A percentile compares a stretch with the other conserved stretches of the same genome.
Conservation (phyloP, 2,797 vertebrate species). For the Tachyglossus aculeatus region DNA sequence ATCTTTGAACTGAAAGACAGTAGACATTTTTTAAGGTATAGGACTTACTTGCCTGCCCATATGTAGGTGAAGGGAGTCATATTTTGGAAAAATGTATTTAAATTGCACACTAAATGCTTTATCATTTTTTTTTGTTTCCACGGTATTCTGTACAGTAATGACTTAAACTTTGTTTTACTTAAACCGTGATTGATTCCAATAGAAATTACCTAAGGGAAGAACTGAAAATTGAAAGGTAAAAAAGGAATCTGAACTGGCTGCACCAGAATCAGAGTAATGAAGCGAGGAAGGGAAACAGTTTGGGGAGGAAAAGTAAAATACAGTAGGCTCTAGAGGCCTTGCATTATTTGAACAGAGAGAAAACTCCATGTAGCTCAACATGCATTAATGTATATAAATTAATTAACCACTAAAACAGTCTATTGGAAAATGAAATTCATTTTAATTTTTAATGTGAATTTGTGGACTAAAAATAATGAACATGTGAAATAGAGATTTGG, state of each 20-base stretch:
- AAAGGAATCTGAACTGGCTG: neutral
- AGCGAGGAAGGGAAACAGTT: neutral
- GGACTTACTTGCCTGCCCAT: too few relatives aligned
- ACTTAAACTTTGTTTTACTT: too few relatives aligned
- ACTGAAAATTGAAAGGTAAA: too few relatives aligned
- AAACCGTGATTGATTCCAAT: too few relatives aligned
- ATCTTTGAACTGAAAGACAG: too few relatives aligned
- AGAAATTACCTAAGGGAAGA: too few relatives aligned
- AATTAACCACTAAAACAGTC: neutral
- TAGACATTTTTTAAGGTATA: too few relatives aligned
- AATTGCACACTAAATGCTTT: too few relatives aligned
- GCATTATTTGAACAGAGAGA: neutral
- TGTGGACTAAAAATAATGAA: conserved; percentile 57
- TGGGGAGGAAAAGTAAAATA: neutral
- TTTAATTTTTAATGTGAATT: conserved; percentile 64
- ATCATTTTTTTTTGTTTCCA: too few relatives aligned
- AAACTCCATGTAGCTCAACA: neutral
- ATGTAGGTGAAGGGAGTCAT: too few relatives aligned
- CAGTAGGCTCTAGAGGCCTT: neutral
- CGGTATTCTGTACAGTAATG: too few relatives aligned
- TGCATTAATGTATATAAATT: conserved; percentile 3
- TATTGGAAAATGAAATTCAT: conserved; percentile 34
- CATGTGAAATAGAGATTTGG: conserved; percentile 11
- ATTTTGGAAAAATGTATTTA: too few relatives aligned
- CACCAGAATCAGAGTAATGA: neutral